These are phyloP conservation scores for Macrostomum cliftonense DNA, from an alignment of 2,888 invertebrate genomes.

Conservation along the genomic window DNA sequence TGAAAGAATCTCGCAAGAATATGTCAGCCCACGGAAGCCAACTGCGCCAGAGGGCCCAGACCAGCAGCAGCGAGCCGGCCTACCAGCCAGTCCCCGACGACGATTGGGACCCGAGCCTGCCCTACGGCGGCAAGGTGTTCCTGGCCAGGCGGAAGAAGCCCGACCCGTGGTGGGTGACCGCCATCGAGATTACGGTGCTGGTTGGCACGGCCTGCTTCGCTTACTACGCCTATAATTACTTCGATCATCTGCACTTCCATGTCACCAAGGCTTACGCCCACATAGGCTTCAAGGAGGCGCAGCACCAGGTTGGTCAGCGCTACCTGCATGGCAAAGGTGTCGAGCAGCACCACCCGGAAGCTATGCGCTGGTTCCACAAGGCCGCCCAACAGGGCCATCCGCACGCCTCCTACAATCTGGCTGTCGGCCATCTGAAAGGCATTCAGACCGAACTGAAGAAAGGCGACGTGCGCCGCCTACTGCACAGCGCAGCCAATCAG, in stretches of 20 bases:
- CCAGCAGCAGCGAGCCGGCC: no score
- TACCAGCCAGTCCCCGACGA: constrained; percentile 2
- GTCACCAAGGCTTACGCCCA: constrained; percentile 37
- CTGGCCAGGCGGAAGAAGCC: constrained; percentile 37
- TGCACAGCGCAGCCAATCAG: constrained; percentile 36
- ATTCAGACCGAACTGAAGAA: constrained; percentile 31
- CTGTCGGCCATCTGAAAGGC: constrained; percentile 41
- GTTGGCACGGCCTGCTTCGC: constrained; percentile 17
- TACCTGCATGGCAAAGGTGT: constrained; percentile 39
- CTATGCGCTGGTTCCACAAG: constrained; percentile 41
- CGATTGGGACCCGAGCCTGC: constrained; percentile 28
- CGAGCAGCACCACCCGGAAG: constrained; percentile 33
- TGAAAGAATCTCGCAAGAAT: no score
- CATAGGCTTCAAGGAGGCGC: constrained; percentile 37
- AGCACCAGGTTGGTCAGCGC: constrained; percentile 38
- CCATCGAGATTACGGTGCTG: constrained; percentile 20
- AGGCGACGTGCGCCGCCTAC: constrained; percentile 36
- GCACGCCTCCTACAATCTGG: constrained; percentile 41
- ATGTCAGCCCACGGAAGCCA: no score
- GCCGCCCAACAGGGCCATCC: constrained; percentile 42
- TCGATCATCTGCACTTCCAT: constrained; percentile 38
- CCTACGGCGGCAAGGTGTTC: constrained; percentile 39
- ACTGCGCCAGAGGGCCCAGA: no score
- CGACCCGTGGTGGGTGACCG: constrained; percentile 25
- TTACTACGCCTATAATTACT: constrained; percentile 35